Evolutionary conservation across 2,888 invertebrate species (phyloP), one percentile per base, ranked within the genome.

Genomic region (Leptopilina drosophilae): DNA sequence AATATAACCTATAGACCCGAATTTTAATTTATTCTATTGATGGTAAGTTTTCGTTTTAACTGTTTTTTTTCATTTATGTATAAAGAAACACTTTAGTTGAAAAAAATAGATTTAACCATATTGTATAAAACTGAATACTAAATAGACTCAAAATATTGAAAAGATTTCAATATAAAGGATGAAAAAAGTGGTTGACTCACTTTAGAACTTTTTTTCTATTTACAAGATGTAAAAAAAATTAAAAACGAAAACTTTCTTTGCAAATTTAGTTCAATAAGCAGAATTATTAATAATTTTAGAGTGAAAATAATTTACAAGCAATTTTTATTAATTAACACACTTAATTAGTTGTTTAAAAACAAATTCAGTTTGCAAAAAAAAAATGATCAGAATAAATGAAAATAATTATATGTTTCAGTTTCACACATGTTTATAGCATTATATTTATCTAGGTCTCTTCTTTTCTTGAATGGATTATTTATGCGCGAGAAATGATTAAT

Each of bases 401-500:
- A 8, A 20, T 9, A 15, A 62, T 9, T 15, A 2, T n/a, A 62
- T 2, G 62, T 20, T 20, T 62, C 9, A 62, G 62, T 20, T 33
- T 20, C 62, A 20, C 15, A 62, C 20, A 20, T 8, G 15, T 7
- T 59, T 59, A n/a, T n/a, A n/a, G 8, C 62, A 62, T 20, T 20
- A 62, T n/a, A 62, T n/a, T 62, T 20, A 62, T 33, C 14, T 33
- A 33, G 12, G 14, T 9, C 26, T 49, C 53, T 46, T 20, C 5
- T 69, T 56, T 49, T 56, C 33, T 53, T 73, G 73, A 73, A 73
- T 73, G 8, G 8, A 56, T 20, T 53, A 53, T 53, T 67, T 53
- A 33, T 53, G 33, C 53, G 12, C 14, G 12, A 73, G 33, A 26
- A 56, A 56, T 73, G 73, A 73, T 53, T 73, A 73, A 73, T 73